These are phyloP conservation scores for Drosophila navojoa DNA, from an alignment of 1,140 invertebrate genomes.

Conservation along the genomic window DNA sequence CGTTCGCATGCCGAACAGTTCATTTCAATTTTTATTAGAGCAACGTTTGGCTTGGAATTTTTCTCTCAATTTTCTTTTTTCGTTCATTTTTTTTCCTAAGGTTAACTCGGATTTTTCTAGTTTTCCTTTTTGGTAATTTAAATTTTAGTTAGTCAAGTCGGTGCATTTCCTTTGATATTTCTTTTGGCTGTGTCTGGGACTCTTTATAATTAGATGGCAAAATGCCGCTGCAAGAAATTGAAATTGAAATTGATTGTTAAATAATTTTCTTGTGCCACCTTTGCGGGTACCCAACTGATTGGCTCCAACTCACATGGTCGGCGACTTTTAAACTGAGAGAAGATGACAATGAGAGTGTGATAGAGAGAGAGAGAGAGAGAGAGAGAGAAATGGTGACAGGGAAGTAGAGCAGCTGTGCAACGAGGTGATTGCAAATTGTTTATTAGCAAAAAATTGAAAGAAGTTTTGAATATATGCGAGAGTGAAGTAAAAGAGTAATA, in stretches of 20 bases:
- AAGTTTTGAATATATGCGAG: no score
- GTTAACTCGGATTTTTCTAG: neutral
- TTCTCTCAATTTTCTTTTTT: neutral
- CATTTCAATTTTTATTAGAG: conserved; percentile 81
- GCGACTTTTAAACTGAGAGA: neutral
- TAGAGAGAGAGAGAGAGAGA: no score
- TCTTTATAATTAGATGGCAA: conserved; percentile 77
- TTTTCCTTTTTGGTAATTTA: conserved; percentile 12
- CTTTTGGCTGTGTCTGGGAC: neutral
- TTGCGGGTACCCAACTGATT: conserved; percentile 63
- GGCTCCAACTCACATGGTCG: conserved; percentile 18
- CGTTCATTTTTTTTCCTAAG: neutral
- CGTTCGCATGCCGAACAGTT: conserved; percentile 60
- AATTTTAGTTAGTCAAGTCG: conserved; percentile 44
- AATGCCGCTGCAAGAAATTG: conserved; percentile 65
- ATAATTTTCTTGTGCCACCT: conserved; percentile 74
- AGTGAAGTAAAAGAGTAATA: no score
- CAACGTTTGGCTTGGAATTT: conserved; percentile 61
- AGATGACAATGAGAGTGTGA: no score
- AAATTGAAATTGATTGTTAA: conserved; percentile 72
- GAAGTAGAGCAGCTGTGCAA: no score
- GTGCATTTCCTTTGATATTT: conserved; percentile 59
- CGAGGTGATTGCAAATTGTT: no score
- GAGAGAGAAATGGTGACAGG: neutral
- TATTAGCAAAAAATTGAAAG: neutral